phyloP scores from a whole-genome alignment of 2,113 vertebrate genomes.

The Leptocoma aspasia region DNA sequence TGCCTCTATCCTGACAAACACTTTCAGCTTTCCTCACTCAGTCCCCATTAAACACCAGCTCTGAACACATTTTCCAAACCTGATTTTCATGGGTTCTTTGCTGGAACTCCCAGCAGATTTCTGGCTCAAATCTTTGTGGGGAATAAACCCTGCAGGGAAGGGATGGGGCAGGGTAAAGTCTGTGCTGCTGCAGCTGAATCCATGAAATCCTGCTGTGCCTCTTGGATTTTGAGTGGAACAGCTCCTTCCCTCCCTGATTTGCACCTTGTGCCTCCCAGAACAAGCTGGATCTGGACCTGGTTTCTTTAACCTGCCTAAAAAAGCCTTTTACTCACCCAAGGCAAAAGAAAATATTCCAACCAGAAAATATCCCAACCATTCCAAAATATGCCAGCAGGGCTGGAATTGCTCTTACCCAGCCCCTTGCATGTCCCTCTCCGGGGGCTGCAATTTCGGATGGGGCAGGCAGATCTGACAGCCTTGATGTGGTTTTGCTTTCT shows the following conservation, averaged over 20 bases:
- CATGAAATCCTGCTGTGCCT: background rate
- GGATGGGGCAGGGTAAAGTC: background rate
- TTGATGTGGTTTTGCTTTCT: conserved; percentile 27
- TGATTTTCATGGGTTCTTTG: background rate
- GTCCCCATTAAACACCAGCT: background rate
- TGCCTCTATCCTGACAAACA: background rate
- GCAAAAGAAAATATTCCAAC: too few species aligned
- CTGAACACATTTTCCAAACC: background rate
- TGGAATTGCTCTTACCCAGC: background rate
- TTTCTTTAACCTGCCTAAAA: background rate
- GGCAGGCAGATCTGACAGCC: background rate
- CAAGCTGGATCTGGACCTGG: background rate
- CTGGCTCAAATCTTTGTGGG: background rate
- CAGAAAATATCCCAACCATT: too few species aligned
- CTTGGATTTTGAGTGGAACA: background rate
- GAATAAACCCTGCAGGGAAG: background rate
- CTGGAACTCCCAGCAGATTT: background rate
- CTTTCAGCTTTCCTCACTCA: background rate
- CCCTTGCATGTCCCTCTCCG: background rate
- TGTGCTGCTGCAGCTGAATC: background rate
- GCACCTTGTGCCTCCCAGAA: background rate
- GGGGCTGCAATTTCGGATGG: background rate
- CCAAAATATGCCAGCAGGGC: background rate
- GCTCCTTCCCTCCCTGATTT: background rate
- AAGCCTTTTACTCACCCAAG: too few species aligned